Evolutionary conservation across 2,888 invertebrate genomes (phyloP), one percentile per base, ranked within the genome.

Genomic region (Idaea straminata): DNA sequence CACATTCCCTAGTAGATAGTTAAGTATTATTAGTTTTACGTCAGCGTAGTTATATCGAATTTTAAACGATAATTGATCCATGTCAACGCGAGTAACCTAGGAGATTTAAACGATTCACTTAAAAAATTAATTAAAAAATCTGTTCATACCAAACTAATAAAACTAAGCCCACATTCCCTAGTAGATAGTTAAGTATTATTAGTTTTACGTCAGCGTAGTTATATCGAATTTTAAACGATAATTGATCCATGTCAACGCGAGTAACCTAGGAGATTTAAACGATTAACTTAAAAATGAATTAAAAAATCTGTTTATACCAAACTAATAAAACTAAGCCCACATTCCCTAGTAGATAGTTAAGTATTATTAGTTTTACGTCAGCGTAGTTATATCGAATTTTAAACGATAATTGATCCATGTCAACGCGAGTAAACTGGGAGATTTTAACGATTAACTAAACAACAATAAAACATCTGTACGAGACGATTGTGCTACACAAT

Each of bases 381-480:
- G 13, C 47, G 7, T 47, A 47, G 4, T 47, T 47, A 47, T 47
- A 13, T 47, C 47, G 7, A 13, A 47, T 47, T 10, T 13, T 47
- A 47, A 36, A 36, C 36, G 36, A 36, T 36, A 47, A 47, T 7
- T 13, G 10, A 63, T 36, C 59, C 75, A 74, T 73, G 75, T 66
- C 74, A 66, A 66, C 65, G 34, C 61, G 62, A 61, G 61, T 65
- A 69, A 74, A 74, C 71, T 66, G 71, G 71, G 68, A 74, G 74
- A 78, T 77, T 82, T 81, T 74, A 78, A 77, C 80, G 78, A 80
- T 77, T 75, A 78, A 76, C 73, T 72, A 73, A 77, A 78, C 74
- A 77, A 80, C 78, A 74, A 76, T 69, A 72, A 66, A 78, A 78
- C 82, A 82, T 82, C 78, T 82, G 83, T 79, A 74, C 73, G 65